Percentiles rank a stretch among this genome's conserved stretches.
Evolutionary conservation across 2,888 invertebrate species (phyloP).

Genomic region (Leuctra nigra): DNA sequence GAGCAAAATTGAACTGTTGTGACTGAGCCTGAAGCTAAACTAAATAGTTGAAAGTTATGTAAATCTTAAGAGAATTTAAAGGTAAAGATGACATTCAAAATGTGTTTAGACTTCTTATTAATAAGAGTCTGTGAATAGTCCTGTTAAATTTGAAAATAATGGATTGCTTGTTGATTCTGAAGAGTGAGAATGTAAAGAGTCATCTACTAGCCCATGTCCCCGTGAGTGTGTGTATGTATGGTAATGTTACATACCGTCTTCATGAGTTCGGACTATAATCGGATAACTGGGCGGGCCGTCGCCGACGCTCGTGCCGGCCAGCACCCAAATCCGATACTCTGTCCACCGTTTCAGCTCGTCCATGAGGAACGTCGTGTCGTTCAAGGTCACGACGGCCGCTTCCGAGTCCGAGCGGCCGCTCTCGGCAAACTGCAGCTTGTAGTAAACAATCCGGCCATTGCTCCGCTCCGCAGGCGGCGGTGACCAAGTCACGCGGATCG

Average conservation of each 20-base stretch:
- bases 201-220: neutral
- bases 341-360: conserved; percentile 93
- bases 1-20: no score
- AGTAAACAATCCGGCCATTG: conserved; percentile 90
- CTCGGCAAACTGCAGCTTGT: conserved; percentile 88
- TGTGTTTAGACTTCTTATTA: no score
- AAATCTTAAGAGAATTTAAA: no score
- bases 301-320: conserved; percentile 93
- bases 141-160: no score
- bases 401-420: conserved; percentile 78
- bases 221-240: neutral
- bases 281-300: conserved; percentile 92
- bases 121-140: no score
- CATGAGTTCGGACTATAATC: conserved; percentile 88
- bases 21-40: no score
- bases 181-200: no score
- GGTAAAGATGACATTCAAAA: no score
- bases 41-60: no score
- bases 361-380: conserved; percentile 71
- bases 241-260: conserved; percentile 86
- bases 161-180: no score
- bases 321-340: conserved; percentile 93
- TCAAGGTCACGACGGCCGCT: conserved; percentile 71
- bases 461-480: conserved; percentile 87
- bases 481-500: conserved; percentile 85